Evolutionary conservation across 2,888 invertebrate species (phyloP).

Genomic region (Leptothorax acervorum): DNA sequence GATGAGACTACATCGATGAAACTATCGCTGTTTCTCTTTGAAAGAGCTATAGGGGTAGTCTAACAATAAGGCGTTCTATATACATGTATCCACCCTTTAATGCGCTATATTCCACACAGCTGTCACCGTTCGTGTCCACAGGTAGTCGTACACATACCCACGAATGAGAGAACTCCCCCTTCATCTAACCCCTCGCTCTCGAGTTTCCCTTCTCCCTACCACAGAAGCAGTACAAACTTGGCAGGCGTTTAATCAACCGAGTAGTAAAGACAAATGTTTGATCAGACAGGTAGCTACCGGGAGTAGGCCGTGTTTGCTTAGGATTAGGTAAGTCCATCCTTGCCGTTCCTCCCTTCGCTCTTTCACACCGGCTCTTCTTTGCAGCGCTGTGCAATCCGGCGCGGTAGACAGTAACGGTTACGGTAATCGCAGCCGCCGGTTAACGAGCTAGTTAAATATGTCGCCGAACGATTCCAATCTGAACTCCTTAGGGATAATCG

Average conservation of each 20-base stretch:
- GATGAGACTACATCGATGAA: not conserved
- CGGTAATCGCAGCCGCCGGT: constrained; percentile 52
- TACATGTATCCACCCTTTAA: constrained; percentile 21
- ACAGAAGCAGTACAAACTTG: constrained; percentile 75
- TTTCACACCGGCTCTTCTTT: constrained; percentile 46
- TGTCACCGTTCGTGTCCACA: constrained; percentile 48
- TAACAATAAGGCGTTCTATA: not conserved
- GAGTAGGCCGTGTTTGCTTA: constrained; percentile 78
- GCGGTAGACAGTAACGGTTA: constrained; percentile 40
- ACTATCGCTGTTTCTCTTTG: not conserved
- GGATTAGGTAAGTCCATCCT: constrained; percentile 77
- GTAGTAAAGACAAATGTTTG: constrained; percentile 85
- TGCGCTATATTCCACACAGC: constrained; percentile 35
- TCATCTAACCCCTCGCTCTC: not conserved
- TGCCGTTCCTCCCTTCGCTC: not conserved
- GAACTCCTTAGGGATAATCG: constrained; percentile 17
- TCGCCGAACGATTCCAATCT: constrained; percentile 42
- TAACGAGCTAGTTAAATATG: constrained; percentile 64
- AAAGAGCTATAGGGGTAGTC: not conserved
- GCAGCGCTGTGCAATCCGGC: not conserved
- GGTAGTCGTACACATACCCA: constrained; percentile 21
- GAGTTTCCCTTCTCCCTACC: constrained; percentile 29
- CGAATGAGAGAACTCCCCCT: constrained; percentile 13
- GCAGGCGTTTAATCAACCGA: constrained; percentile 83
- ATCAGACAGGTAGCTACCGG: constrained; percentile 78